Conservation (phyloP, 2,888 invertebrate genomes). For the Dascillus cervinus region DNA sequence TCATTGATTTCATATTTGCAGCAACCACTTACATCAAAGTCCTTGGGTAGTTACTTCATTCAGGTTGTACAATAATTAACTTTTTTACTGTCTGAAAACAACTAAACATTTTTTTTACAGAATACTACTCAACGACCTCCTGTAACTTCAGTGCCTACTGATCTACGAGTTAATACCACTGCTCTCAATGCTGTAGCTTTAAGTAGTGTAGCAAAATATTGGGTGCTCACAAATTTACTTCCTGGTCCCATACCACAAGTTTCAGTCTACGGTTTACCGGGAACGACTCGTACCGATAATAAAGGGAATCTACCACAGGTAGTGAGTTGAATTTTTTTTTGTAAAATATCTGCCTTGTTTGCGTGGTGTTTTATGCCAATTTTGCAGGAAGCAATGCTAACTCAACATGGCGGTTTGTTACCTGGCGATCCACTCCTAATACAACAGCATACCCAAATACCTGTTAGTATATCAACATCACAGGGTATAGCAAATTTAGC, state of each 20-base stretch:
- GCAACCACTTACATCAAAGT: too few species aligned
- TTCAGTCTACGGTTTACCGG: slow-evolving; percentile 60
- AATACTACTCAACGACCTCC: slow-evolving; percentile 39
- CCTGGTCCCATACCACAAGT: slow-evolving; percentile 71
- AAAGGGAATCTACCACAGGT: slow-evolving; percentile 55
- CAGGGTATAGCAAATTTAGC: slow-evolving; percentile 38
- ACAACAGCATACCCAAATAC: slow-evolving; percentile 40
- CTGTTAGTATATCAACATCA: slow-evolving; percentile 38
- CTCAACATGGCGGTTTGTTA: slow-evolving; percentile 47
- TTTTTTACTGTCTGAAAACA: too few species aligned
- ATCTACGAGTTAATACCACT: slow-evolving; percentile 55
- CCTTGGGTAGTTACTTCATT: too few species aligned
- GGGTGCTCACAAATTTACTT: slow-evolving; percentile 76
- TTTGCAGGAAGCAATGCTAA: slow-evolving; percentile 43
- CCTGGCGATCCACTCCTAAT: slow-evolving; percentile 37
- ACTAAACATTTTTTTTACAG: slow-evolving; percentile 31
- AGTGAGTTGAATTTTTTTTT: slow-evolving; percentile 14
- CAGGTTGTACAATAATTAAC: too few species aligned
- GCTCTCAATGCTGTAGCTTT: slow-evolving; percentile 61
- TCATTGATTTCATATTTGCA: too few species aligned
- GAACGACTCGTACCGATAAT: slow-evolving; percentile 51
- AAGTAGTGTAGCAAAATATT: slow-evolving; percentile 72
- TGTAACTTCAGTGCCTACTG: slow-evolving; percentile 52
- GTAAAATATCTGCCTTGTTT: neutral
- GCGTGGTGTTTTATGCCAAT: slow-evolving; percentile 6